Evolutionary conservation across 2,113 vertebrate species (phyloP).

Genomic region (Cephalopterus ornatus): DNA sequence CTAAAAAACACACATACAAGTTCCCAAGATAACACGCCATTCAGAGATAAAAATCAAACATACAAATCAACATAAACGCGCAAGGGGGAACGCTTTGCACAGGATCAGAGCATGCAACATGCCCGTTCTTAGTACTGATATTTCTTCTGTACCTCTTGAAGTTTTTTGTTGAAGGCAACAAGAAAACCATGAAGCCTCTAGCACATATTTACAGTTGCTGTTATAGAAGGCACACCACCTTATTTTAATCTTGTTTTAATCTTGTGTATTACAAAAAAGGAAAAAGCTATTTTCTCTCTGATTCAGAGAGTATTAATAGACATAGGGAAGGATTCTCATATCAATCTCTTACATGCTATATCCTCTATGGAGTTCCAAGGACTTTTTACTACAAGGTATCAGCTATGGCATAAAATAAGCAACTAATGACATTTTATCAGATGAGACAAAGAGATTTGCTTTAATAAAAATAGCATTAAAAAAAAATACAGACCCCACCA

Average conservation of each 20-base stretch:
- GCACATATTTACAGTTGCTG: neutral
- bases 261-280: neutral
- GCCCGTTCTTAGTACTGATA: neutral
- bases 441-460: neutral
- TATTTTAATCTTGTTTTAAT: neutral
- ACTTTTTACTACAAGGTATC: neutral
- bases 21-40: constrained; percentile 1
- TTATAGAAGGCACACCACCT: neutral
- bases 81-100: neutral
- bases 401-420: neutral
- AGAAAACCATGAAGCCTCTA: neutral
- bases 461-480: neutral
- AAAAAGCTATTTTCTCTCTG: neutral
- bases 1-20: neutral
- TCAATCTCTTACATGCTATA: neutral
- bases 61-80: neutral
- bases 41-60: constrained; percentile 9
- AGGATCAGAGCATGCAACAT: neutral
- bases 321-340: neutral
- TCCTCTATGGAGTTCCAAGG: neutral
- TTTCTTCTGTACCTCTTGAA: neutral
- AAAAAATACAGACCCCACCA: neutral
- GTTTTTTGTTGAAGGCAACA: neutral
- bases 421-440: neutral
- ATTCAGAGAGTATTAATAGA: neutral